Base-by-base conservation (phyloP, 2,888 invertebrate genomes). In the Polia nebulosa region DNA sequence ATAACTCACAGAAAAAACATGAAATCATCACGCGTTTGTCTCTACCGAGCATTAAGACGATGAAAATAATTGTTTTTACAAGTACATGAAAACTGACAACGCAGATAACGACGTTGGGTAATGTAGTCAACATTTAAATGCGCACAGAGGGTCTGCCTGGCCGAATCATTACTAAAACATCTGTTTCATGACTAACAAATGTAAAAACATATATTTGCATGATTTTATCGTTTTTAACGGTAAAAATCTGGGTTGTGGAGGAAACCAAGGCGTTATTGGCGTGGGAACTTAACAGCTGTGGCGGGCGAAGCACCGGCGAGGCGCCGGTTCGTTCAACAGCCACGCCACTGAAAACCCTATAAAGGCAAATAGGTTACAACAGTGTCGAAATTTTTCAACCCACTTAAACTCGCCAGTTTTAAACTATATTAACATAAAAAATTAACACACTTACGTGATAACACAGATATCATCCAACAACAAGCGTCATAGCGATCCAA, bases 381-480 rank as follows among this genome's bases (percentile, higher is more conserved):
- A 84, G 83, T 86, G 87, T 90, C 87, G 88, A 90, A 87, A 87
- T 87, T 85, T 86, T 87, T 85, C 79, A 83, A 87, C 80, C 74
- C 76, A 78, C 82, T 78, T 81, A 72, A 78, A 76, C 77, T 82
- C 83, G 78, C 59, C 77, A 80, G 80, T 82, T 70, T 73, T 68
- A 72, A 64, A 75, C 29, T 65, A 65, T 68, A 68, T 78, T 74
- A 76, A 49, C 63, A 57, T 84, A 81, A 86, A 81, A 85, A 87
- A 85, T 78, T 66, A 68, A 67, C 64, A 72, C 88, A 95, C 95
- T 95, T 81, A 95, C 95, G 87, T 91, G 85, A 88, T 87, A 89
- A 87, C 87, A 90, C 93, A 89, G 89, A 88, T 94, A 95, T 95
- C 95, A 95, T 95, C 95, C 95, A 95, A 95, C 88, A 91, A 93